A percentile compares a stretch with the other conserved stretches of the same genome.
phyloP scores from a whole-genome alignment of 2,888 invertebrate species.

The Fissipunctia ypsillon region DNA sequence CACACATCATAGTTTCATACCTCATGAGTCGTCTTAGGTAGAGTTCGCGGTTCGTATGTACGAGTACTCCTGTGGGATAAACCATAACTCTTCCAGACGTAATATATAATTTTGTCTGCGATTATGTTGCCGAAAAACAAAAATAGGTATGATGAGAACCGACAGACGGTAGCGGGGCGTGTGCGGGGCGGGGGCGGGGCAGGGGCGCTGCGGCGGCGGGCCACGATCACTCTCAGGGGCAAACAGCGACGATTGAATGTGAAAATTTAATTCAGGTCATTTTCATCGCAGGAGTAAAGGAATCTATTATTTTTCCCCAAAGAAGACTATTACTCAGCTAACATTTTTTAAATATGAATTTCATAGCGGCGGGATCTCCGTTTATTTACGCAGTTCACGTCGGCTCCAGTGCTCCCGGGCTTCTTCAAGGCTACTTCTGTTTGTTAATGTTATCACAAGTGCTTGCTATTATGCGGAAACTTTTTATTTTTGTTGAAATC shows the following conservation, averaged over 20 bases:
- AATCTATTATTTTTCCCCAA: slow-evolving; percentile 85
- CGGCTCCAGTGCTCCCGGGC: slow-evolving; percentile 49
- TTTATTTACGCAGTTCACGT: slow-evolving; percentile 72
- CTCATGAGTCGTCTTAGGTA: slow-evolving; percentile 17
- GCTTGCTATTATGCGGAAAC: slow-evolving; percentile 69
- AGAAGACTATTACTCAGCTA: slow-evolving; percentile 81
- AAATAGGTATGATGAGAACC: slow-evolving; percentile 78
- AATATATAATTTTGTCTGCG: slow-evolving; percentile 58
- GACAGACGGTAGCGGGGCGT: slow-evolving; percentile 68
- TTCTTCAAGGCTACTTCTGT: slow-evolving; percentile 54
- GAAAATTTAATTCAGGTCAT: slow-evolving; percentile 89
- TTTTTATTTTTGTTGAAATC: slow-evolving; percentile 67
- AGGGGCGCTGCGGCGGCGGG: slow-evolving; percentile 71
- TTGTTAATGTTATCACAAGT: slow-evolving; percentile 70
- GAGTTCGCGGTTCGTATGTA: slow-evolving; percentile 6
- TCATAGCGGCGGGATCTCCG: slow-evolving; percentile 58
- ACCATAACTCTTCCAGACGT: slow-evolving; percentile 45
- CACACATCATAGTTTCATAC: slow-evolving; percentile 16
- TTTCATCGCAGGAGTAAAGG: slow-evolving; percentile 82
- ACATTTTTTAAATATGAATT: slow-evolving; percentile 75
- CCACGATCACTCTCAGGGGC: slow-evolving; percentile 84
- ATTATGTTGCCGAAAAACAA: slow-evolving; percentile 70
- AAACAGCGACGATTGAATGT: slow-evolving; percentile 88
- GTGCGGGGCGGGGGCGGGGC: slow-evolving; percentile 62
- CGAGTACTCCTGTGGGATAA: slow-evolving; percentile 23